Evolutionary conservation across 1,140 invertebrate genomes (phyloP), one percentile per base, ranked within the genome.

Genomic region (Zaprionus camerounensis): DNA sequence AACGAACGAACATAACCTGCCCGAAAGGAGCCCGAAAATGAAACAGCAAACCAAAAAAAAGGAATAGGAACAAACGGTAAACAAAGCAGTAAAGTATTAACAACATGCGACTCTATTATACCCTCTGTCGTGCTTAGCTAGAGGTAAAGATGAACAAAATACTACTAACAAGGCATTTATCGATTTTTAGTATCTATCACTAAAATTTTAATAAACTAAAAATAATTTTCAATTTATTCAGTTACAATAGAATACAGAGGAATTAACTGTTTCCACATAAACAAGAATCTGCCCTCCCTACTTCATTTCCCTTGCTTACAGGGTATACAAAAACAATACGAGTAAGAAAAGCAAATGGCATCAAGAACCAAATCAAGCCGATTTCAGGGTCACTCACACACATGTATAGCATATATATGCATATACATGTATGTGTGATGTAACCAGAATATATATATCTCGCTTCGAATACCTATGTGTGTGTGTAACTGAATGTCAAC

Each of bases 331-430:
- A 26, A 65, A 49, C 64, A 59, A 62, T 22, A 59, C 34, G n/a
- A 62, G 31, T 72, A 71, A 67, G 61, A 87, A 87, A 83, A 78
- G 74, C 82, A 87, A 87, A 72, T 75, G 81, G 81, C 84, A 88
- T 81, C 74, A 69, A 76, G 81, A 84, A 77, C 68, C 82, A 90
- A 90, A 90, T 90, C 85, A 85, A 90, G 71, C 73, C 79, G 24
- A 61, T 72, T 80, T 81, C 85, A 90, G 83, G 85, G 85, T 85
- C 85, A 85, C 13, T 46, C 34, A 53, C 55, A 46, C 28, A 71
- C 22, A 49, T 36, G 2, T 34, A 34, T 34, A 34, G 26, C 41
- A 36, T 20, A 46, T 17, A 56, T 26, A 49, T 22, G 44, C 31
- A 44, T n/a, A 49, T 62, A 62, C 20, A 41, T 34, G 12, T 26